Evolutionary conservation across 1,140 invertebrate species (phyloP), one percentile per base, ranked within the genome.

Genomic region (Vanessa atalanta): DNA sequence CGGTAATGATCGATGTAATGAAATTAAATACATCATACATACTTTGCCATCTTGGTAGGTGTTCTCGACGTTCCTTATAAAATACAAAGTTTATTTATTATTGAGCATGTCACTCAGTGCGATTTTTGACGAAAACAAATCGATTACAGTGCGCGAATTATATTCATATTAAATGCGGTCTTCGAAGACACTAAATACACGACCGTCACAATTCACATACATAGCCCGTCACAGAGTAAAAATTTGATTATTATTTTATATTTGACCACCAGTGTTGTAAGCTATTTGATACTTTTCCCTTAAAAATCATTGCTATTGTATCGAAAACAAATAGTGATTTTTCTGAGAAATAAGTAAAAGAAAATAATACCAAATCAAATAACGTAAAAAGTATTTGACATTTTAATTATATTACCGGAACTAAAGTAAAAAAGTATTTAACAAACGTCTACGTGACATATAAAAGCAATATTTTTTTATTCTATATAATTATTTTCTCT

Each of bases 31-130:
- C 47, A 69, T 57, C 31, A 43, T 51, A 87, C 86, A 85, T 74
- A 90, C 88, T 90, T 90, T 77, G 88, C 87, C 88, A 90, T 90
- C 80, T 83, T 89, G 78, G 61, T 61, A 64, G 53, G 65, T 77
- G 65, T 73, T 67, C 65, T 64, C 65, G 47, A 47, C 37, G 31
- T 60, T 72, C 71, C 69, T 57, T 23, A n/a, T 48, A 15, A 74
- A 37, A 60, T 53, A 55, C 53, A 47, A 47, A 75, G 9, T 47
- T 73, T 72, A 61, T 61, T 37, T 37, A 37, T 37, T 61, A 61
- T 76, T 80, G 60, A 84, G 48, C 81, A 79, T 83, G 85, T 85
- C 73, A 78, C 78, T 76, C 31, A 11, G 23, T 31, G 70, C 63
- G 23, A 15, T 31, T 70, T 50, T 57, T 13, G 13, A 66, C 16